phyloP scores from a whole-genome alignment of 2,888 invertebrate species.

The Cancer borealis region DNA sequence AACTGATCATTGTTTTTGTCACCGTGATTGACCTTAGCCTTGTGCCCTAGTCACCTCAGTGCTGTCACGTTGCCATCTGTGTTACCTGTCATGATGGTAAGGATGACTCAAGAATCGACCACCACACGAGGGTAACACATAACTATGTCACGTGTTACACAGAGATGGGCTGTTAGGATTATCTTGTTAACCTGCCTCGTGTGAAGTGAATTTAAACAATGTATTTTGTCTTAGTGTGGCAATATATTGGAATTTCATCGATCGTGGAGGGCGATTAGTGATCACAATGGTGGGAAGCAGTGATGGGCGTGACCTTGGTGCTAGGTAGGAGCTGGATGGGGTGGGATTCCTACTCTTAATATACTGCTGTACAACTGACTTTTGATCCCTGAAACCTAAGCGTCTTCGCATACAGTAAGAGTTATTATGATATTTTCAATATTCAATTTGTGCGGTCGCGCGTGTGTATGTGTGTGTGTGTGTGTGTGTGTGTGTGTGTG shows the following conservation, averaged over 20 bases:
- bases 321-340: not conserved
- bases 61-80: not conserved
- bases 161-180: not conserved
- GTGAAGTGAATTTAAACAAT: not conserved
- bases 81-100: not conserved
- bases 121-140: no score
- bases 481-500: not conserved
- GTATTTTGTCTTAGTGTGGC: not conserved
- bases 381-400: not conserved
- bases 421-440: not conserved
- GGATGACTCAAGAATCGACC: no score
- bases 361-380: not conserved
- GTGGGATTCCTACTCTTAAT: not conserved
- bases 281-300: slow-evolving; percentile 12
- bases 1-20: not conserved
- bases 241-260: not conserved
- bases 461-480: not conserved
- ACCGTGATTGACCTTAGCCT: not conserved
- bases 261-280: not conserved
- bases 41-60: not conserved
- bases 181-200: not conserved
- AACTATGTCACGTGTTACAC: not conserved
- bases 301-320: not conserved
- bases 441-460: not conserved
- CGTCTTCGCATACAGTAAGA: not conserved